Conservation (phyloP, 2,888 invertebrate species). For the Argyra leucocephala region DNA sequence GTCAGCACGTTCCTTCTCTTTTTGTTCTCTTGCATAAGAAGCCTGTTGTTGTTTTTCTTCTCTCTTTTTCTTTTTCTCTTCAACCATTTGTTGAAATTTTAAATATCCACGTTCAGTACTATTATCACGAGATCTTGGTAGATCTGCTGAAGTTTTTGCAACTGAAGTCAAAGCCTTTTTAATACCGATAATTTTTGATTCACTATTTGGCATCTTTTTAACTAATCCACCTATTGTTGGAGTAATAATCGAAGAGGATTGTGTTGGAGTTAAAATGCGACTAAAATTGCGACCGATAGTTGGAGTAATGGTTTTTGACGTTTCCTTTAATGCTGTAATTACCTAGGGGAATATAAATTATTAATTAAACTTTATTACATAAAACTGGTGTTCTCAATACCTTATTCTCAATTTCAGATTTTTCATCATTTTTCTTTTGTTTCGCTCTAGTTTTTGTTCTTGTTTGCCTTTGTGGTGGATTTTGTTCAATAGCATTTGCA, state of each 20-base stretch:
- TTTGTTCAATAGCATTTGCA: constrained; percentile 23
- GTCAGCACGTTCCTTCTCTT: constrained; percentile 40
- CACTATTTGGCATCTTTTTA: constrained; percentile 36
- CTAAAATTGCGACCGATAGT: constrained; percentile 31
- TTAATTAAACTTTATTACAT: no score
- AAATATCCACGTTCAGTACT: constrained; percentile 36
- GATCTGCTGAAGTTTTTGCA: constrained; percentile 22
- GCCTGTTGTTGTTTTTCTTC: constrained; percentile 40
- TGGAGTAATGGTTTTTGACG: constrained; percentile 31
- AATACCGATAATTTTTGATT: constrained; percentile 30
- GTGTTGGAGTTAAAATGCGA: constrained; percentile 39
- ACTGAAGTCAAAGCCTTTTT: constrained; percentile 27
- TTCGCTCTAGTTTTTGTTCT: constrained; percentile 26
- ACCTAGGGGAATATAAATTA: constrained; percentile 11
- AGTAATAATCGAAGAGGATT: constrained; percentile 26
- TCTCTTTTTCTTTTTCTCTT: constrained; percentile 39
- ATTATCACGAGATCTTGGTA: constrained; percentile 33
- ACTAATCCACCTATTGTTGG: constrained; percentile 25
- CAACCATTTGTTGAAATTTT: constrained; percentile 30
- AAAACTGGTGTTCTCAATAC: not conserved
- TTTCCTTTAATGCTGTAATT: not conserved
- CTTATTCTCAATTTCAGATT: constrained; percentile 21
- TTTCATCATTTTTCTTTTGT: constrained; percentile 27
- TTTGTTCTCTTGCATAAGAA: constrained; percentile 37
- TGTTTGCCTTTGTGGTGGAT: constrained; percentile 23